Base-by-base conservation (phyloP, 2,113 vertebrate genomes). In the Uria aalge region DNA sequence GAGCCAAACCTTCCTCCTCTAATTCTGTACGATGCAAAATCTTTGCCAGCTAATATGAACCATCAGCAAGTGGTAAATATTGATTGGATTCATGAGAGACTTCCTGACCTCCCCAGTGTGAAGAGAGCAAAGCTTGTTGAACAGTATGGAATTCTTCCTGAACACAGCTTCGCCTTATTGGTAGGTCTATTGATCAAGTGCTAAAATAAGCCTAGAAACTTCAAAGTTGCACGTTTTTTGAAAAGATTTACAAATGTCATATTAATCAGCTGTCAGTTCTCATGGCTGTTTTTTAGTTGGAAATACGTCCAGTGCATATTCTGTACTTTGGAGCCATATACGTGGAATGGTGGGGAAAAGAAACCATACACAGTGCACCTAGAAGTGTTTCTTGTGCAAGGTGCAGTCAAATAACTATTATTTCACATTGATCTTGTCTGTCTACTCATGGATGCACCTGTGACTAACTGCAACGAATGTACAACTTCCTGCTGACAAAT, bases 1-100 rank as follows among this genome's bases (percentile, higher is more conserved):
- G 99, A 99, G 95, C 99, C 99, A 93, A 99, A 99, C 97, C 98
- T 99, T 94, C 99, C 99, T n/a, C 99, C 99, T 50, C 96, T 99
- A 97, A 97, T 99, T 66, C 98, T 99, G 60, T 99, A 99, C 1
- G 98, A 99, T 77, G 59, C 98, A 16, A 91, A 97, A 26, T 98
- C 98, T 53, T 97, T 98, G 85, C 99, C 99, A 5, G 63, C 96
- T 75, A 97, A 98, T 45, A 26, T 91, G 34, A 98, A 98, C 92
- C 86, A 98, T 8, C 91, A 98, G 93, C 99, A 99, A 96, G 98
- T 98, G 75, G 98, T 99, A 96, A 98, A 99, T 94, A 97, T 99
- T 71, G 99, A 99, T 95, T 95, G 73, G 95, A 97, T 99, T 92
- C 98, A 93, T 56, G 96, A 98, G 67, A 96, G 27, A 30, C 98